Percentiles rank a stretch among this genome's conserved stretches.
phyloP scores from a whole-genome alignment of 2,888 invertebrate genomes.

The Opisthograptis luteolata region DNA sequence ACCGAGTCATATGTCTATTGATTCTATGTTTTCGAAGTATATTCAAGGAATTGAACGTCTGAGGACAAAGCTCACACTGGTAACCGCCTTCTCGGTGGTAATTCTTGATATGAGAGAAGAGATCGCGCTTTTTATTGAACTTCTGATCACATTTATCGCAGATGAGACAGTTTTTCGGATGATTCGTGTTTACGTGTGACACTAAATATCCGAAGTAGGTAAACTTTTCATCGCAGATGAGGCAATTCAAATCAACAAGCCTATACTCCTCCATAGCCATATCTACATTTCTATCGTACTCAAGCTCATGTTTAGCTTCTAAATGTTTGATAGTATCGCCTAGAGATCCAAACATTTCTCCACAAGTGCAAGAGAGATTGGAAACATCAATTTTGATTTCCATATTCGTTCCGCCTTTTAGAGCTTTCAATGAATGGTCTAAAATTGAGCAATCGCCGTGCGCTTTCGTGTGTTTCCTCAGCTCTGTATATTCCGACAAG shows the following conservation, averaged over 20 bases:
- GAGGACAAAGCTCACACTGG: conserved; percentile 67
- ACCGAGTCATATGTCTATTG: conserved; percentile 69
- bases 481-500: conserved; percentile 59
- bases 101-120: conserved; percentile 76
- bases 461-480: conserved; percentile 66
- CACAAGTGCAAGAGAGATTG: conserved; percentile 65
- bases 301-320: conserved; percentile 59
- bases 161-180: conserved; percentile 74
- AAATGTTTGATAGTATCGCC: conserved; percentile 65
- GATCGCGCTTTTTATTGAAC: conserved; percentile 72
- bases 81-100: conserved; percentile 78
- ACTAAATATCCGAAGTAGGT: conserved; percentile 74
- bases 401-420: conserved; percentile 77
- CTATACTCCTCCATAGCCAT: conserved; percentile 75
- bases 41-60: conserved; percentile 67
- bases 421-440: conserved; percentile 71
- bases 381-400: conserved; percentile 77
- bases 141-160: conserved; percentile 75
- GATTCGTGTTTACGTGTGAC: conserved; percentile 70
- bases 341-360: conserved; percentile 50
- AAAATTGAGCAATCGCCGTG: conserved; percentile 69
- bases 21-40: conserved; percentile 70
- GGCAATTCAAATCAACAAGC: conserved; percentile 63
- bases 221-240: conserved; percentile 66
- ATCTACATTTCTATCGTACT: conserved; percentile 67